Conservation (phyloP, 2,888 invertebrate genomes). For the Melipona beecheii region DNA sequence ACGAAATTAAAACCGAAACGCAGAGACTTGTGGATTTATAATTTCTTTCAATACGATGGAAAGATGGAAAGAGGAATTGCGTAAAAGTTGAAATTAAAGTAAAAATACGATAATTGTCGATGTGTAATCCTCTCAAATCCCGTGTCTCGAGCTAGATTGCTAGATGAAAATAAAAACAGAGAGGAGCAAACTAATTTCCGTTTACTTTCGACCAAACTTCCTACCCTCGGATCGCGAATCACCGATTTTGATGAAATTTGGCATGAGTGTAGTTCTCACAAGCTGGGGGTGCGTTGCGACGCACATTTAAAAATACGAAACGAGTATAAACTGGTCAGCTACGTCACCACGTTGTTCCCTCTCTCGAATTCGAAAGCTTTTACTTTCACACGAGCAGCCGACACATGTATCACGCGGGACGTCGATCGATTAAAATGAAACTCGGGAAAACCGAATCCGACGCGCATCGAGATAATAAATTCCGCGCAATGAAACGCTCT, state of each 20-base stretch:
- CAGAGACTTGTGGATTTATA: not conserved
- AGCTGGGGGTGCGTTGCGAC: no score
- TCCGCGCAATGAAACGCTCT: not conserved
- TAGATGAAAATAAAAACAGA: no score
- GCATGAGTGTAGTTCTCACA: no score
- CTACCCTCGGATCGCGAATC: no score
- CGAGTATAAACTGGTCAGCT: not conserved
- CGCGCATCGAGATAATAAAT: conserved; percentile 36
- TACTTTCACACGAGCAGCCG: conserved; percentile 7
- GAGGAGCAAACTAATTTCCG: no score
- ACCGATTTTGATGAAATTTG: no score
- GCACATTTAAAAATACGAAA: not conserved
- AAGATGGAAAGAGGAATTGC: not conserved
- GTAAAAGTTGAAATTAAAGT: not conserved
- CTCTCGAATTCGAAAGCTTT: conserved; percentile 19
- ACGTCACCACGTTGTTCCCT: not conserved
- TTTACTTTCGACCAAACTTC: no score
- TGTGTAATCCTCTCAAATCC: no score
- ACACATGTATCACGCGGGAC: not conserved
- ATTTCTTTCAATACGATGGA: not conserved
- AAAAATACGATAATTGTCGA: no score
- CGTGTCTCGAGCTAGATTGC: no score
- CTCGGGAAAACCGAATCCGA: conserved; percentile 18
- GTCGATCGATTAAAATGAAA: conserved; percentile 40
- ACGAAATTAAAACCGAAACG: not conserved